Percentiles rank a stretch among this genome's conserved stretches.
Evolutionary conservation across 2,888 invertebrate genomes (phyloP).

Genomic region (Epicampocera succincta): DNA sequence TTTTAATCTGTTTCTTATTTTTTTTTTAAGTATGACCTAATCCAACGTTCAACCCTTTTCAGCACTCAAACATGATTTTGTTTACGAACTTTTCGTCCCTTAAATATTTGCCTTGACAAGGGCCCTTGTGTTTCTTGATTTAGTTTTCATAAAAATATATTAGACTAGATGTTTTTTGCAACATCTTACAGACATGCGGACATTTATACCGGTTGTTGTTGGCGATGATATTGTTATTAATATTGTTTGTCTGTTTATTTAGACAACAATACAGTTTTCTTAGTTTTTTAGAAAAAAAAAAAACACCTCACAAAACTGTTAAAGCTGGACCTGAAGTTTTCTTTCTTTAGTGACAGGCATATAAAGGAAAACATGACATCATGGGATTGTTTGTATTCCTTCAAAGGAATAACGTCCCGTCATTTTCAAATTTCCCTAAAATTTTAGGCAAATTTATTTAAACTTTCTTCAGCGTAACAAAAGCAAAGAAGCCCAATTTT

Average conservation of each 20-base stretch:
- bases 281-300: not conserved
- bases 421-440: conserved; percentile 29
- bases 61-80: conserved; percentile 58
- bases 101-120: conserved; percentile 64
- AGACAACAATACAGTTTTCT: conserved; percentile 24
- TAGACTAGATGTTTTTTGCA: conserved; percentile 9
- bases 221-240: conserved; percentile 25
- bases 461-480: too few species aligned
- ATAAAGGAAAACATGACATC: conserved; percentile 27
- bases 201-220: conserved; percentile 2
- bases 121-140: conserved; percentile 13
- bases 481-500: too few species aligned
- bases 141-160: not conserved
- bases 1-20: too few species aligned
- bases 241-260: conserved; percentile 41
- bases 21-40: conserved; percentile 61
- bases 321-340: conserved; percentile 36
- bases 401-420: conserved; percentile 69
- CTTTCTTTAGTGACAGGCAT: not conserved
- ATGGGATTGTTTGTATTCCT: conserved; percentile 40
- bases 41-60: conserved; percentile 61
- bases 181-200: conserved; percentile 18
- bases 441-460: too few species aligned
- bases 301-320: conserved; percentile 43
- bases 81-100: conserved; percentile 54